Evolutionary conservation across 2,113 vertebrate species (phyloP).

Genomic region (Phoenicopterus ruber): DNA sequence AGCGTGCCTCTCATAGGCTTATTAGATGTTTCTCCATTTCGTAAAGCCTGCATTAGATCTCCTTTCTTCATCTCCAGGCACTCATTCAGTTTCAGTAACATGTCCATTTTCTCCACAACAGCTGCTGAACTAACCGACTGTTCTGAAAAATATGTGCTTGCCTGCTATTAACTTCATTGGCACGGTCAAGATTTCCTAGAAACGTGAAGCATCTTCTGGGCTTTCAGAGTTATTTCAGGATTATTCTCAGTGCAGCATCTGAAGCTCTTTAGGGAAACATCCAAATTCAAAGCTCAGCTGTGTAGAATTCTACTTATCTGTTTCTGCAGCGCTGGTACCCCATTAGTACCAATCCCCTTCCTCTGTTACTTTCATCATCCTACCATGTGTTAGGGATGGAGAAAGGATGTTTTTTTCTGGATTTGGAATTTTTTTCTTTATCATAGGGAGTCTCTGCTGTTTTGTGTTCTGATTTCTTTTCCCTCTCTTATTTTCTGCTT

Average conservation of each 20-base stretch:
- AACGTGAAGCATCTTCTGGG: not conserved
- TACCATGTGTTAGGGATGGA: not conserved
- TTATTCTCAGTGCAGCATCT: not conserved
- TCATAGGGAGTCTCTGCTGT: not conserved
- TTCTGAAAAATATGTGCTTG: not conserved
- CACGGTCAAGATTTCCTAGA: not conserved
- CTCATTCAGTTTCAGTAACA: not conserved
- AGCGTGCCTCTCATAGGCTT: not conserved
- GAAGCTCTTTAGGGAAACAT: not conserved
- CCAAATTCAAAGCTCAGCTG: not conserved
- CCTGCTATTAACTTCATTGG: not conserved
- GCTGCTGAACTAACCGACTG: not conserved
- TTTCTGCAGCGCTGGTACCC: not conserved
- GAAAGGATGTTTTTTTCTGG: not conserved
- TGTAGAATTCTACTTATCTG: not conserved
- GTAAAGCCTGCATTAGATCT: not conserved
- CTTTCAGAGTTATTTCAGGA: not conserved
- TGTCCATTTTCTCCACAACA: not conserved
- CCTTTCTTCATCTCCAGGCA: not conserved
- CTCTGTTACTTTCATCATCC: not conserved
- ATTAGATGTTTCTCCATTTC: not conserved
- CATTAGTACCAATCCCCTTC: not conserved
- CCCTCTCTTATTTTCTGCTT: not conserved
- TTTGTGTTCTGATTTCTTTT: not conserved
- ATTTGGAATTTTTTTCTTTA: not conserved